Conservation (phyloP, 2,888 invertebrate genomes). For the Heteromurus nitidus region DNA sequence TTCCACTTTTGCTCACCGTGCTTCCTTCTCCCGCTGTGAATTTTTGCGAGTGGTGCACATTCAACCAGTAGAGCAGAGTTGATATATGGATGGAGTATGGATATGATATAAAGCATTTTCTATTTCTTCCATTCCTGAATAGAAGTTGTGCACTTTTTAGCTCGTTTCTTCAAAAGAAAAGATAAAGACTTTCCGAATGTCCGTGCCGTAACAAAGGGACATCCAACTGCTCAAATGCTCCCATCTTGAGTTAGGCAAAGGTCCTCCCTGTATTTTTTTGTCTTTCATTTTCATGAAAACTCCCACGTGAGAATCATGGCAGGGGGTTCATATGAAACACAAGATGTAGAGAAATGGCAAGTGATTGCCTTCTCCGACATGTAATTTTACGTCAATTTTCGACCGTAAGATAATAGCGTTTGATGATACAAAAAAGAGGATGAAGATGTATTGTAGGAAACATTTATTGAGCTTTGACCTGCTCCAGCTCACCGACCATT, state of each 20-base stretch:
- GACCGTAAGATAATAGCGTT: constrained; percentile 49
- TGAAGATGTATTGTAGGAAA: not conserved
- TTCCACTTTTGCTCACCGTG: too few relatives aligned
- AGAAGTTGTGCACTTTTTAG: too few relatives aligned
- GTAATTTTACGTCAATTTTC: constrained; percentile 57
- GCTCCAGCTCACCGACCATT: not conserved
- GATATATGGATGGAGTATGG: too few relatives aligned
- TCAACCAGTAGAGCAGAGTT: not conserved
- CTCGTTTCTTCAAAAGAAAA: not conserved
- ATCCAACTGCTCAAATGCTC: not conserved
- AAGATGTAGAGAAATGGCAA: not conserved
- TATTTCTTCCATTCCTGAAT: too few relatives aligned
- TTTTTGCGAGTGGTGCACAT: not conserved
- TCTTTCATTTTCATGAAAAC: too few relatives aligned
- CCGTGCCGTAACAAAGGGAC: not conserved
- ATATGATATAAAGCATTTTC: too few relatives aligned
- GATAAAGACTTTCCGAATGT: not conserved
- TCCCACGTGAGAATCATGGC: too few relatives aligned
- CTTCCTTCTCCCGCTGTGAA: not conserved
- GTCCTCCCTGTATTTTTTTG: too few relatives aligned
- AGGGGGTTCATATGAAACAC: not conserved
- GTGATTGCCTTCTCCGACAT: constrained; percentile 17
- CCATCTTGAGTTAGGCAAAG: constrained; percentile 16
- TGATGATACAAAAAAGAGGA: too few relatives aligned
- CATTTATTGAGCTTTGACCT: not conserved